These are phyloP conservation scores for Loxodonta africana DNA, from an alignment of 2,113 vertebrate species.

Conservation along the genomic window DNA sequence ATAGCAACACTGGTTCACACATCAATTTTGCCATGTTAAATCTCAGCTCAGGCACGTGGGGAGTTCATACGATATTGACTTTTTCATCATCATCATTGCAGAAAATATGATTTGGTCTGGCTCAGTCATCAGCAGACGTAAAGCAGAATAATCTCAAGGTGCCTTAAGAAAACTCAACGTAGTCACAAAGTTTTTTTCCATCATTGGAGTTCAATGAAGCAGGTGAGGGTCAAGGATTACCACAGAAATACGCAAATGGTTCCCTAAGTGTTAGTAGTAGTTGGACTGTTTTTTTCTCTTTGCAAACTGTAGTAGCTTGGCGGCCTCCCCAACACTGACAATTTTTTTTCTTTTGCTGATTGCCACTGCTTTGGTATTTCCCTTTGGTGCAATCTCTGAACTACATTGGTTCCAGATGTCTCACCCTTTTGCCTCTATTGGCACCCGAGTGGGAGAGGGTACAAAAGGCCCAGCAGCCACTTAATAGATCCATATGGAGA, in stretches of 20 bases:
- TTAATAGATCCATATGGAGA: constrained; percentile 61
- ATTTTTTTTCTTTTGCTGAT: constrained; percentile 54
- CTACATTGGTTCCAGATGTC: constrained; percentile 79
- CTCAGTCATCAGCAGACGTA: constrained; percentile 63
- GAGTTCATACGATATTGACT: constrained; percentile 72
- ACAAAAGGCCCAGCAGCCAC: constrained; percentile 61
- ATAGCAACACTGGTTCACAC: constrained; percentile 83
- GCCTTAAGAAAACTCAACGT: constrained; percentile 59
- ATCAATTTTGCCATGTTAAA: constrained; percentile 83
- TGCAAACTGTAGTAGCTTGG: constrained; percentile 70
- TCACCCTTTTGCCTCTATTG: constrained; percentile 73
- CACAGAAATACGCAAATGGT: constrained; percentile 64
- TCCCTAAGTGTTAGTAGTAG: constrained; percentile 62
- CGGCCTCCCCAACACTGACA: constrained; percentile 47
- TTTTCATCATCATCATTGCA: constrained; percentile 75
- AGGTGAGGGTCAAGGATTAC: constrained; percentile 70
- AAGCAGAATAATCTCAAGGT: constrained; percentile 66
- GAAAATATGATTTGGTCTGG: constrained; percentile 71
- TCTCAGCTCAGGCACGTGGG: constrained; percentile 69
- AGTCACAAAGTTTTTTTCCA: not conserved
- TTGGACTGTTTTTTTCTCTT: constrained; percentile 61
- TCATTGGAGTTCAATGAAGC: constrained; percentile 65
- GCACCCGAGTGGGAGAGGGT: constrained; percentile 75
- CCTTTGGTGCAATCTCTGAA: constrained; percentile 71
- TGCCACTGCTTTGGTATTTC: constrained; percentile 77